A percentile compares a stretch with the other conserved stretches of the same genome.
Evolutionary conservation across 2,113 vertebrate species (phyloP).

Genomic region (Oryzias woworae): DNA sequence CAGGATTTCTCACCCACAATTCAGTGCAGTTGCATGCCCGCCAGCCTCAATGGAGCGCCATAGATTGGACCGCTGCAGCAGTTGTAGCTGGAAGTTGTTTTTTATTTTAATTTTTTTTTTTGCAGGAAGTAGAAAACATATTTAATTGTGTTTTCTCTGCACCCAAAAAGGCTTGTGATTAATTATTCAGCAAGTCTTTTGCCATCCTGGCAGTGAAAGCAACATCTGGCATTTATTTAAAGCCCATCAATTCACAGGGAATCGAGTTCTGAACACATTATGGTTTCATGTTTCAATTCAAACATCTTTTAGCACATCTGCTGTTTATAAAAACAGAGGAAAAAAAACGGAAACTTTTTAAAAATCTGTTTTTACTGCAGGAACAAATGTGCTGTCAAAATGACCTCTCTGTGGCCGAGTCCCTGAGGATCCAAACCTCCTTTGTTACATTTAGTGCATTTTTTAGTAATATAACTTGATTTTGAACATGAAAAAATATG

Average conservation of each 20-base stretch:
- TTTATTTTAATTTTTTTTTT: too few species aligned
- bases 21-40: constrained; percentile 42
- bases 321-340: constrained; percentile 56
- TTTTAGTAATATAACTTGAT: too few species aligned
- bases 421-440: too few species aligned
- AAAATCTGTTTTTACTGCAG: constrained; percentile 6
- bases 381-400: constrained; percentile 4
- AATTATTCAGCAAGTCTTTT: constrained; percentile 67
- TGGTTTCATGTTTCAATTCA: constrained; percentile 48
- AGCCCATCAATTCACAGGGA: constrained; percentile 50
- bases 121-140: constrained; percentile 54
- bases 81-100: constrained; percentile 40
- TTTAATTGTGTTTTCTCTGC: constrained; percentile 55
- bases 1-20: constrained; percentile 41
- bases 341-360: constrained; percentile 33
- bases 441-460: too few species aligned
- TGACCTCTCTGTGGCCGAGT: not conserved
- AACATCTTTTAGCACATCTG: constrained; percentile 49
- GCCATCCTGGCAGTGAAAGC: constrained; percentile 51
- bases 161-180: constrained; percentile 61
- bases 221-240: constrained; percentile 75
- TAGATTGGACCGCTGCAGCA: constrained; percentile 56
- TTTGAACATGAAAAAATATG: too few species aligned
- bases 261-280: constrained; percentile 57
- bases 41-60: constrained; percentile 31